Percentiles rank a stretch among this genome's conserved stretches.
These are phyloP conservation scores for Drosophila lacicola DNA, from an alignment of 2,888 invertebrate species.

Conservation along the genomic window DNA sequence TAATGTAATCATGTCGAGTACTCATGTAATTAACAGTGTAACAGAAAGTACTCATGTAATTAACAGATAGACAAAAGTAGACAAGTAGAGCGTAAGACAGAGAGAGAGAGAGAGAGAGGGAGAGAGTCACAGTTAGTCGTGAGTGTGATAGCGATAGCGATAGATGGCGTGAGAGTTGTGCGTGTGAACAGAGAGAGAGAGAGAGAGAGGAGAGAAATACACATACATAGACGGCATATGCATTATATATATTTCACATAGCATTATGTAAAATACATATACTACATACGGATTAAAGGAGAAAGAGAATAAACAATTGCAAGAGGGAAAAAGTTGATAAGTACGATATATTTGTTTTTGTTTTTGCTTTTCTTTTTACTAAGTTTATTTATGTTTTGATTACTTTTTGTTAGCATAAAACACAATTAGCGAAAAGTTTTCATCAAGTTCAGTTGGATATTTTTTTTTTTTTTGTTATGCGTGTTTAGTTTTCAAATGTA, in stretches of 20 bases:
- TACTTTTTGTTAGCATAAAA: conserved; percentile 33
- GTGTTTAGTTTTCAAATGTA: conserved; percentile 54
- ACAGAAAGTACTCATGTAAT: conserved; percentile 20
- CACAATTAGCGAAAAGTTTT: conserved; percentile 42
- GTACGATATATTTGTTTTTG: conserved; percentile 17
- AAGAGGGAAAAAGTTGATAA: conserved; percentile 77
- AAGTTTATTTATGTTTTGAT: conserved; percentile 20
- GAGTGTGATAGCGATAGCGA: conserved; percentile 25
- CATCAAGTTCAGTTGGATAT: conserved; percentile 19
- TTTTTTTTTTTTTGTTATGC: conserved; percentile 53
- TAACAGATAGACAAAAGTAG: conserved; percentile 21
- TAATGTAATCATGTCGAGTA: conserved; percentile 30
- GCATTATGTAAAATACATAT: conserved; percentile 66
- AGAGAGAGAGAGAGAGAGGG: background rate
- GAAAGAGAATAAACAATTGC: conserved; percentile 64
- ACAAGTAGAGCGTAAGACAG: background rate
- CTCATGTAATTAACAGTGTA: conserved; percentile 12
- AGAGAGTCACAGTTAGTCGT: conserved; percentile 26
- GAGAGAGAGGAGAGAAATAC: conserved; percentile 56
- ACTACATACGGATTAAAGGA: conserved; percentile 58
- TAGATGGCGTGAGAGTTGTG: conserved; percentile 15
- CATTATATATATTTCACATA: conserved; percentile 71
- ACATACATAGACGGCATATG: conserved; percentile 76
- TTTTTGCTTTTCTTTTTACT: conserved; percentile 20
- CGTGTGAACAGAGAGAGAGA: conserved; percentile 20